A percentile compares a stretch with the other conserved stretches of the same genome.
Conservation (phyloP, 2,797 vertebrate species). For the Euphonia xanthogaster region DNA sequence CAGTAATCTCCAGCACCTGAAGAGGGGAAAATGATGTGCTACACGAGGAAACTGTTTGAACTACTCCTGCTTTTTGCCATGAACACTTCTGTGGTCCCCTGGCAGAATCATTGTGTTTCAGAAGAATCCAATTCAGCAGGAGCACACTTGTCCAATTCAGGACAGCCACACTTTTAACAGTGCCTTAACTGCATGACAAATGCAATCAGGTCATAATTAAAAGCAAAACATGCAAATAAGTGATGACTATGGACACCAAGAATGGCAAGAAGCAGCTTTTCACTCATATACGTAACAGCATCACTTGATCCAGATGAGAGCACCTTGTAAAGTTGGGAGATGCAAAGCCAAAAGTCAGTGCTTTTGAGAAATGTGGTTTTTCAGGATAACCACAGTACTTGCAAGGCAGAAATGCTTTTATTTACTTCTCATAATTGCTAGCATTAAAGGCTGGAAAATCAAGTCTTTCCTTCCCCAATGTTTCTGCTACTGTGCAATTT, state of each 20-base stretch:
- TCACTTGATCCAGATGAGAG: neutral
- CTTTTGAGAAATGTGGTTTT: conserved; percentile 11
- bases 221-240: neutral
- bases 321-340: neutral
- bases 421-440: neutral
- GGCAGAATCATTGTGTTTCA: neutral
- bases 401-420: neutral
- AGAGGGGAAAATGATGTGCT: neutral
- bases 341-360: neutral
- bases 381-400: neutral
- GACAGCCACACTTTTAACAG: neutral
- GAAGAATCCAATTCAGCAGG: neutral
- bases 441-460: neutral
- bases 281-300: neutral
- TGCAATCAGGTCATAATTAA: neutral
- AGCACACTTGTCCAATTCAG: neutral
- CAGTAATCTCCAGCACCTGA: neutral
- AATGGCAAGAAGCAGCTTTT: neutral
- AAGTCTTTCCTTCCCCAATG: neutral
- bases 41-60: neutral
- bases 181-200: neutral
- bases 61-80: neutral
- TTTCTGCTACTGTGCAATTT: neutral
- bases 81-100: neutral
- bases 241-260: neutral